Conservation (phyloP, 2,797 vertebrate genomes). For the Cossypha caffra region DNA sequence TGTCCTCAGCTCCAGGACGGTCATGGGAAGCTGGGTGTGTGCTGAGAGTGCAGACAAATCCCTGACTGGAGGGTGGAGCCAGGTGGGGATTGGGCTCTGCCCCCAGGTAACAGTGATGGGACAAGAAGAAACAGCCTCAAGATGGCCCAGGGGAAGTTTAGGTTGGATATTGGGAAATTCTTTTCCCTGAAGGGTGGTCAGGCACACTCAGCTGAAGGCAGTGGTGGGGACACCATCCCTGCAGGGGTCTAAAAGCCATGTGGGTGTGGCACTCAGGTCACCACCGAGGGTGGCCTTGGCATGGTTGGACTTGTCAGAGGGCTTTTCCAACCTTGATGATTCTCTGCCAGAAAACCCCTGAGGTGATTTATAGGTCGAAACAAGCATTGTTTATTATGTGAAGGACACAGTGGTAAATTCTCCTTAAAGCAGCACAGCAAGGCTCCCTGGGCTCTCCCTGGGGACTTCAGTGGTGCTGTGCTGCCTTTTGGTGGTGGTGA, state of each 20-base stretch:
- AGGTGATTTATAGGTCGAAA: background rate
- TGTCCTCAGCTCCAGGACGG: background rate
- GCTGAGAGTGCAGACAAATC: background rate
- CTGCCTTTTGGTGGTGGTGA: background rate
- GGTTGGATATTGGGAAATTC: background rate
- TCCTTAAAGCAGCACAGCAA: fast-evolving
- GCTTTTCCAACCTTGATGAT: background rate
- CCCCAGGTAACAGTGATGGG: background rate
- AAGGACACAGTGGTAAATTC: background rate
- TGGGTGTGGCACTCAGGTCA: background rate
- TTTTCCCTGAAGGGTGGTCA: too few relatives aligned
- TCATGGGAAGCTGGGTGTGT: fast-evolving
- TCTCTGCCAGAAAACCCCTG: background rate
- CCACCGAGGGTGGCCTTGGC: fast-evolving
- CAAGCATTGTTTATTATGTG: background rate
- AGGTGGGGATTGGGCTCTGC: background rate
- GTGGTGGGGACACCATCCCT: background rate
- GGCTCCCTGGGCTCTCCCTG: background rate
- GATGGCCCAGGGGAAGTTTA: background rate
- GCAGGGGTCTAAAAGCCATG: background rate
- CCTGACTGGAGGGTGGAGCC: background rate
- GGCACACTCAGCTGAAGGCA: background rate
- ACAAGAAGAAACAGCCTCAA: background rate
- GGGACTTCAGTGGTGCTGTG: background rate
- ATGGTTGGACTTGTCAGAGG: background rate